Evolutionary conservation across 1,140 invertebrate species (phyloP).

Genomic region (Diuraphis noxia): DNA sequence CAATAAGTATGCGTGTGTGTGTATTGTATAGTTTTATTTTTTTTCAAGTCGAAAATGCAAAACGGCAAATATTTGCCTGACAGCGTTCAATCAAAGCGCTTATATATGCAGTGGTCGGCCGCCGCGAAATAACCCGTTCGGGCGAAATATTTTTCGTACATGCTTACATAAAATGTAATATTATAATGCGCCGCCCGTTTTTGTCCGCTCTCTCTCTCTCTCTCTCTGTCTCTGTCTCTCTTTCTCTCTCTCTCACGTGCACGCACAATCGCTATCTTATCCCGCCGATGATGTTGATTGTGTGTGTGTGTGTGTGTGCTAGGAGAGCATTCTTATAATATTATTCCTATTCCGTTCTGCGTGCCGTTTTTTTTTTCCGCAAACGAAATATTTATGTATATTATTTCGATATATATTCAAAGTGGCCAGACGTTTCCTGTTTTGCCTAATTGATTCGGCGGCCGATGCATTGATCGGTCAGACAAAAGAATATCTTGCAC

Average conservation of each 20-base stretch:
- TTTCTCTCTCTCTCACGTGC: not conserved
- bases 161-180: not conserved
- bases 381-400: constrained; percentile 50
- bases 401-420: constrained; percentile 30
- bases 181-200: not conserved
- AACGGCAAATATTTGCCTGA: constrained; percentile 48
- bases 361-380: not conserved
- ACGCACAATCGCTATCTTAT: not conserved
- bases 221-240: too few species aligned
- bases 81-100: constrained; percentile 47
- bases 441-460: constrained; percentile 53
- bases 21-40: constrained; percentile 19
- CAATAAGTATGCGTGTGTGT: not conserved
- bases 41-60: constrained; percentile 38
- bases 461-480: constrained; percentile 15
- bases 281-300: not conserved
- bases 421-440: constrained; percentile 50
- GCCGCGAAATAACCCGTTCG: not conserved
- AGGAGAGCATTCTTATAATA: not conserved
- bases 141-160: constrained; percentile 43
- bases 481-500: constrained; percentile 48
- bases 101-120: not conserved
- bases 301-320: not conserved
- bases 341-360: not conserved
- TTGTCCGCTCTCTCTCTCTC: not conserved